These are phyloP conservation scores for Aphaenogaster ashmeadi DNA, from an alignment of 1,140 invertebrate species.

Conservation along the genomic window DNA sequence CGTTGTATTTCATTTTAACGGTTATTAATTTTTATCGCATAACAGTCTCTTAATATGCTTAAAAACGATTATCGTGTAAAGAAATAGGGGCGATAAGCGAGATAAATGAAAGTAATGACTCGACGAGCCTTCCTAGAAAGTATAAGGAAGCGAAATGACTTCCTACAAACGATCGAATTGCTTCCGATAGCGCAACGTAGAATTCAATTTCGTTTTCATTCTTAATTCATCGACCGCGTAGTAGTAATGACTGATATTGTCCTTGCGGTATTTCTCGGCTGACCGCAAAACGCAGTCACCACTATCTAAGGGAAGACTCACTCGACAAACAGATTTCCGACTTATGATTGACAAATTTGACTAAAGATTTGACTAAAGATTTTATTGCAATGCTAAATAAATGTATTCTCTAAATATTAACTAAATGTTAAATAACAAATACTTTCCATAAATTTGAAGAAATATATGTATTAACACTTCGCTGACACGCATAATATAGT, in stretches of 20 bases:
- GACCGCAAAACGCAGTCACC: slow-evolving; percentile 46
- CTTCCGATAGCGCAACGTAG: slow-evolving; percentile 57
- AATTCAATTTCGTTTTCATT: slow-evolving; percentile 69
- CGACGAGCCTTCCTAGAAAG: slow-evolving; percentile 66
- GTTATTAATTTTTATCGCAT: neutral
- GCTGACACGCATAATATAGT: neutral
- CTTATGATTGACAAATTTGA: neutral
- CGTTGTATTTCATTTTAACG: neutral
- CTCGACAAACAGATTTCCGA: neutral
- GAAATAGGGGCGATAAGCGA: neutral
- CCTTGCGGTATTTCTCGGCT: slow-evolving; percentile 60
- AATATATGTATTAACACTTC: neutral
- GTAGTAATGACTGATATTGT: slow-evolving; percentile 67
- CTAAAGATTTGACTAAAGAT: neutral
- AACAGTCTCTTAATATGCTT: neutral
- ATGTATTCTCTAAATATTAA: neutral
- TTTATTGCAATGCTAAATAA: neutral
- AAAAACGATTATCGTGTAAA: neutral
- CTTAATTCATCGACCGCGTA: slow-evolving; percentile 21
- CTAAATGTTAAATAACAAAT: neutral
- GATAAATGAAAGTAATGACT: slow-evolving; percentile 21
- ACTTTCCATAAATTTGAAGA: neutral
- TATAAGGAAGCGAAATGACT: slow-evolving; percentile 49
- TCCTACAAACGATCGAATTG: slow-evolving; percentile 63
- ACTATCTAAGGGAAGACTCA: neutral